Evolutionary conservation across 2,888 invertebrate species (phyloP), one percentile per base, ranked within the genome.

Genomic region (Acrobasis consociella): DNA sequence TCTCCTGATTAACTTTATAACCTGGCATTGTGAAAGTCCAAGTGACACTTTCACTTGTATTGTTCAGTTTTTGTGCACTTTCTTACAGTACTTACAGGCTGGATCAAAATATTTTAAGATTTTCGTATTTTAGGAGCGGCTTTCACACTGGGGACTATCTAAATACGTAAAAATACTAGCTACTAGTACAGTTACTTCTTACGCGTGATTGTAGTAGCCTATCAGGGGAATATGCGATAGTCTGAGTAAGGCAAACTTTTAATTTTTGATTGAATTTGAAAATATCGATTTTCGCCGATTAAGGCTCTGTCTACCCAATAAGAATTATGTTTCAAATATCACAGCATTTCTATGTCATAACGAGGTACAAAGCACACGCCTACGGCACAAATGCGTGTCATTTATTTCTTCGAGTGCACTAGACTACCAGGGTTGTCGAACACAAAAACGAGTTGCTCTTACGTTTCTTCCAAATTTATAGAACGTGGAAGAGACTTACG

Each of bases 11-110:
- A 58, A 38, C 37, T 53, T 53, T 53, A 61, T 61, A 42, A 61
- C 52, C 61, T 49, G 62, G 61, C 59, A 59, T 52, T 60, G 72
- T 65, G 77, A 77, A 78, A 76, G 76, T 68, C 9, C 49, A 62
- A 60, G 64, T 66, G 68, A 65, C 58, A 74, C 78, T 79, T 78
- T 78, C 78, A 70, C 78, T 72, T 49, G 16, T 62, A 62, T 58
- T 63, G 65, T 59, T 46, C 16, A 17, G 67, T 68, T 67, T 70
- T 68, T 65, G 69, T 64, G 56, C 63, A 72, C 72, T 75, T 74
- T 75, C 76, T 64, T 69, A 66, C 63, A 22, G 5, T 49, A 59
- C 49, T 37, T 49, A 39, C 16, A 16, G 15, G 55, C 16, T 9
- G 9, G 5, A 50, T 50, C 10, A 9, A 17, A 17, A 50, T 17